Percentiles rank a stretch among this genome's conserved stretches.
These are phyloP conservation scores for Drosophila tsacasi DNA, from an alignment of 1,140 invertebrate genomes.

Conservation along the genomic window DNA sequence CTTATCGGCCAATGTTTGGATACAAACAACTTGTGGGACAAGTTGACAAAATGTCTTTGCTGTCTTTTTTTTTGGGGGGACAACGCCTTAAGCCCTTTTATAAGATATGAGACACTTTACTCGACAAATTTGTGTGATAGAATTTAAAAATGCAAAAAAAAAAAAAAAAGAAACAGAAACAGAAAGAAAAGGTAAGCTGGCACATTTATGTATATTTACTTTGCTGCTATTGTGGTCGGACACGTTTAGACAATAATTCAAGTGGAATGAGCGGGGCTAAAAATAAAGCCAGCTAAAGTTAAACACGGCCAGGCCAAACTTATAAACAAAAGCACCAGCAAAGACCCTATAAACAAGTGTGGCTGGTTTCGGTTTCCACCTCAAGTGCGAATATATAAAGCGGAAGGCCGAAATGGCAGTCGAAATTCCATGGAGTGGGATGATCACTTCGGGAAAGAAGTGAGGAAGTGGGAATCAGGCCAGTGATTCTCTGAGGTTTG, in stretches of 20 bases:
- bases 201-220: constrained; percentile 69
- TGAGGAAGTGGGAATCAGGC: not conserved
- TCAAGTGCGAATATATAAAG: constrained; percentile 16
- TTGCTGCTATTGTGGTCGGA: constrained; percentile 48
- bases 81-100: constrained; percentile 34
- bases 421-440: constrained; percentile 23
- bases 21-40: constrained; percentile 26
- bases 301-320: constrained; percentile 62
- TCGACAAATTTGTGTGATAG: constrained; percentile 21
- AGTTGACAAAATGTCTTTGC: constrained; percentile 27
- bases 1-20: constrained; percentile 26
- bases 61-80: constrained; percentile 4
- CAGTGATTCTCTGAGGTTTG: not conserved
- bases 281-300: constrained; percentile 60
- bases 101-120: constrained; percentile 13
- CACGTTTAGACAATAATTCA: constrained; percentile 71
- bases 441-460: constrained; percentile 1
- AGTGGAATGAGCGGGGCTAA: constrained; percentile 64
- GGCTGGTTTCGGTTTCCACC: constrained; percentile 55
- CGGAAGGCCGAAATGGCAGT: constrained; percentile 17
- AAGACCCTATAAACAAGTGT: constrained; percentile 66
- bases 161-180: not conserved
- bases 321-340: constrained; percentile 53
- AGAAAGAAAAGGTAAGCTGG: constrained; percentile 36
- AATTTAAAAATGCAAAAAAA: constrained; percentile 19